phyloP scores from a whole-genome alignment of 1,140 invertebrate species.

The Trichogramma pretiosum region DNA sequence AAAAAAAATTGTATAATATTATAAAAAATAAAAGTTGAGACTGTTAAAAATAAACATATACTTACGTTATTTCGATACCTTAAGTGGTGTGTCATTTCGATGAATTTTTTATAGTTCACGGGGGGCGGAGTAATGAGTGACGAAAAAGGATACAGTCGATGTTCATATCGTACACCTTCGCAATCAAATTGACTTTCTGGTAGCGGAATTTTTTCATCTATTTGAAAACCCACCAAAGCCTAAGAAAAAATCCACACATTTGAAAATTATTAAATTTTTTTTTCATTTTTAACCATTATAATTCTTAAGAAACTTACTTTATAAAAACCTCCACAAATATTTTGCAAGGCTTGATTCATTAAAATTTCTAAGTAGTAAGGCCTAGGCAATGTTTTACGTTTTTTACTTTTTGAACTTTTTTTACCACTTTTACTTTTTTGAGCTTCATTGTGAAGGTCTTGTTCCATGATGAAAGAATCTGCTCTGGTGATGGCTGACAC shows the following conservation, averaged over 20 bases:
- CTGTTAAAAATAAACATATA: slow-evolving; percentile 15
- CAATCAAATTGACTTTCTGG: slow-evolving; percentile 81
- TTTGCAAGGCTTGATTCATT: slow-evolving; percentile 82
- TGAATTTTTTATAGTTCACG: slow-evolving; percentile 78
- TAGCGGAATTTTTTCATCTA: slow-evolving; percentile 67
- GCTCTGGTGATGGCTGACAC: slow-evolving; percentile 83
- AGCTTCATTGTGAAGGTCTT: slow-evolving; percentile 53
- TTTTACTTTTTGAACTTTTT: slow-evolving; percentile 58
- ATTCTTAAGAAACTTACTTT: slow-evolving; percentile 53
- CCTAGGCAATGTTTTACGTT: slow-evolving; percentile 55
- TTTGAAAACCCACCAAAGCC: slow-evolving; percentile 64
- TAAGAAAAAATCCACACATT: slow-evolving; percentile 34
- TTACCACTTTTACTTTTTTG: slow-evolving; percentile 48
- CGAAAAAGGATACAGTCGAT: slow-evolving; percentile 83
- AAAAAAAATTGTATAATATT: slow-evolving; percentile 1
- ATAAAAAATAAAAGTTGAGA: background rate
- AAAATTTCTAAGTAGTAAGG: slow-evolving; percentile 76
- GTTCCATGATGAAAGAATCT: slow-evolving; percentile 72
- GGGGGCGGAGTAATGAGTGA: slow-evolving; percentile 80
- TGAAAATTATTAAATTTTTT: background rate
- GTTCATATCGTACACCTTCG: slow-evolving; percentile 89
- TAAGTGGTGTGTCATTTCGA: slow-evolving; percentile 52
- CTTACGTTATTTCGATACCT: slow-evolving; percentile 41
- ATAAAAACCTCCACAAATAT: slow-evolving; percentile 90
- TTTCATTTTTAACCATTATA: background rate